A percentile compares a stretch with the other conserved stretches of the same genome.
phyloP scores from a whole-genome alignment of 2,888 invertebrate species.

The Drosophila flavopinicola region DNA sequence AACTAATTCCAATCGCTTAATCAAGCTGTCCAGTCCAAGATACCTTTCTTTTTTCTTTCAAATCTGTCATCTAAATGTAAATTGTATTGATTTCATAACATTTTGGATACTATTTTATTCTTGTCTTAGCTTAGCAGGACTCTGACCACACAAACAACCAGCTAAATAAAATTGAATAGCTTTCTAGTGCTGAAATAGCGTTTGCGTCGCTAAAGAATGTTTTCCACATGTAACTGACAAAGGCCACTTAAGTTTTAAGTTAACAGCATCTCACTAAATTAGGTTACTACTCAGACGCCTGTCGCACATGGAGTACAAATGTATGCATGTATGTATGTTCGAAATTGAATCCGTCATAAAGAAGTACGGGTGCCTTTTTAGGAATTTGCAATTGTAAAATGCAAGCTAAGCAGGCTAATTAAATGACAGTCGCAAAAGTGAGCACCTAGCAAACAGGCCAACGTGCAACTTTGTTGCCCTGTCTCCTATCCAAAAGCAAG shows the following conservation, averaged over 20 bases:
- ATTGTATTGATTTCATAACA: too few relatives aligned
- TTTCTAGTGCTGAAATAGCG: too few relatives aligned
- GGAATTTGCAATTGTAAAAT: slow-evolving; percentile 29
- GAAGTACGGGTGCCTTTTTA: slow-evolving; percentile 1
- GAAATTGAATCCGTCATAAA: slow-evolving; percentile 9
- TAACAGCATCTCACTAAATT: slow-evolving; percentile 3
- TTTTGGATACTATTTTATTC: too few relatives aligned
- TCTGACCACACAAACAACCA: too few relatives aligned
- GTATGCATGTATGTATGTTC: too few relatives aligned
- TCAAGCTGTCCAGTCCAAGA: too few relatives aligned
- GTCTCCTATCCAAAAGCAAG: slow-evolving; percentile 11
- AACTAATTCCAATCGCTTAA: too few relatives aligned
- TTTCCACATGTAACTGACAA: background rate
- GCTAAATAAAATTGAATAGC: too few relatives aligned
- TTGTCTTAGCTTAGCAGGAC: too few relatives aligned
- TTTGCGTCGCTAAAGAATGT: too few relatives aligned
- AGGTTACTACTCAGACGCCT: slow-evolving; percentile 3
- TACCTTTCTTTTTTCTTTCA: too few relatives aligned
- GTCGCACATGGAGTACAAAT: slow-evolving; percentile 5
- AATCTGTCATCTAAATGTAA: too few relatives aligned
- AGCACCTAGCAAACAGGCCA: background rate
- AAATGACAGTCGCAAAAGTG: slow-evolving; percentile 47
- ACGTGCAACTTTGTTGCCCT: slow-evolving; percentile 23
- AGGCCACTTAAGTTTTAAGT: background rate
- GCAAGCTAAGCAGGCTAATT: slow-evolving; percentile 60